Evolutionary conservation across 2,888 invertebrate species (phyloP).

Genomic region (Lepidocyrtinus sp.): DNA sequence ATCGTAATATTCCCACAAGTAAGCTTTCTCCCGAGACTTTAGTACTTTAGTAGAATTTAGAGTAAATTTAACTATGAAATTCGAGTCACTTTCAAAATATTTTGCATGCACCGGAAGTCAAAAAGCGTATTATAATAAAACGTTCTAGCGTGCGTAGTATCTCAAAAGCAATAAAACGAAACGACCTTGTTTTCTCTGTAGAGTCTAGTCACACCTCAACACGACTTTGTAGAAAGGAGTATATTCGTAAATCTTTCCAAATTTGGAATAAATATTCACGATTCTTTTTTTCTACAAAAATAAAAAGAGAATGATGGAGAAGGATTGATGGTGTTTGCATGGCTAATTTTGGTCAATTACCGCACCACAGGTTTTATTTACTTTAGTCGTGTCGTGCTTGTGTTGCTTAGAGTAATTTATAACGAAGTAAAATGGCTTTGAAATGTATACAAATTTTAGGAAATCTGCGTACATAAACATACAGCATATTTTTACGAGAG

Average conservation of each 20-base stretch:
- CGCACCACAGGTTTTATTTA: not conserved
- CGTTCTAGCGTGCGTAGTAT: too few relatives aligned
- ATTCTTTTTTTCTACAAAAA: slow-evolving; percentile 15
- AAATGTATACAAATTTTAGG: too few relatives aligned
- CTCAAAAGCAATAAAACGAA: too few relatives aligned
- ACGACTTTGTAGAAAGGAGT: slow-evolving; percentile 51
- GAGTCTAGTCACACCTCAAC: slow-evolving; percentile 39
- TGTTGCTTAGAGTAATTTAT: slow-evolving; percentile 9
- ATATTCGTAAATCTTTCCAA: slow-evolving; percentile 42
- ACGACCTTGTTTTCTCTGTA: slow-evolving; percentile 8
- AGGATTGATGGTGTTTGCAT: slow-evolving; percentile 8
- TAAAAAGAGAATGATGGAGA: not conserved
- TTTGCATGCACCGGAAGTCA: slow-evolving; percentile 6
- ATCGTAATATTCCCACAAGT: too few relatives aligned
- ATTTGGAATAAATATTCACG: slow-evolving; percentile 47
- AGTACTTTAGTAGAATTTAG: too few relatives aligned
- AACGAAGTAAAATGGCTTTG: slow-evolving; percentile 8
- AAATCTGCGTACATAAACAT: too few relatives aligned
- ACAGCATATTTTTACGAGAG: too few relatives aligned
- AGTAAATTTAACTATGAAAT: too few relatives aligned
- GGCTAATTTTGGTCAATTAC: slow-evolving; percentile 27
- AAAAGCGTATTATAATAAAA: too few relatives aligned
- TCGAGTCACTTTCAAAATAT: too few relatives aligned
- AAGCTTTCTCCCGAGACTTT: too few relatives aligned
- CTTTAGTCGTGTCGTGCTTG: slow-evolving; percentile 3